A percentile compares a stretch with the other conserved stretches of the same genome.
phyloP scores from a whole-genome alignment of 2,888 invertebrate species.

The Parnassius apollo region DNA sequence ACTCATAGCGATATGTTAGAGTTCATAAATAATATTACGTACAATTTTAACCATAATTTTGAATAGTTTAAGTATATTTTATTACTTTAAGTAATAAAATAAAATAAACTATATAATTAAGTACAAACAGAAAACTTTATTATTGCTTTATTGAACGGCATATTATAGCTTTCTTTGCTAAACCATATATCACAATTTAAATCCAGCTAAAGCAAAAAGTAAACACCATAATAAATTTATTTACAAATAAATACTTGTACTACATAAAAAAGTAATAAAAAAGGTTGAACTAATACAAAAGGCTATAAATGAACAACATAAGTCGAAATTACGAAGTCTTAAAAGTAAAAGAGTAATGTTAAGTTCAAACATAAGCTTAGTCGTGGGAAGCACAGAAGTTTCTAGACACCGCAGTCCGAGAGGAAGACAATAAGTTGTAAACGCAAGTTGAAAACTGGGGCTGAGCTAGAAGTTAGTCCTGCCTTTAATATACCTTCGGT shows the following conservation, averaged over 20 bases:
- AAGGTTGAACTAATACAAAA: neutral
- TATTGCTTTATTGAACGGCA: no score
- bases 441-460: conserved; percentile 21
- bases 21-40: conserved; percentile 26
- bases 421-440: conserved; percentile 21
- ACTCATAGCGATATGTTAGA: conserved; percentile 26
- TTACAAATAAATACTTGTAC: no score
- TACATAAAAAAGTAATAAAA: neutral
- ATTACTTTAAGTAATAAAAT: no score
- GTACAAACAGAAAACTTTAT: no score
- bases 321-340: conserved; percentile 1
- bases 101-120: no score
- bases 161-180: no score
- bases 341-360: conserved; percentile 16
- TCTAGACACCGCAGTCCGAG: conserved; percentile 11
- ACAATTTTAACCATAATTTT: conserved; percentile 3
- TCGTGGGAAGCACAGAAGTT: conserved; percentile 10
- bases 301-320: neutral
- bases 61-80: neutral
- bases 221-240: no score
- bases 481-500: conserved; percentile 20
- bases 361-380: conserved; percentile 4
- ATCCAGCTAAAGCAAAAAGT: no score
- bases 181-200: no score
- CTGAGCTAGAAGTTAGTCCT: conserved; percentile 15